Base-by-base conservation (phyloP, 2,888 invertebrate genomes). In the Drosophila multiciliata region DNA sequence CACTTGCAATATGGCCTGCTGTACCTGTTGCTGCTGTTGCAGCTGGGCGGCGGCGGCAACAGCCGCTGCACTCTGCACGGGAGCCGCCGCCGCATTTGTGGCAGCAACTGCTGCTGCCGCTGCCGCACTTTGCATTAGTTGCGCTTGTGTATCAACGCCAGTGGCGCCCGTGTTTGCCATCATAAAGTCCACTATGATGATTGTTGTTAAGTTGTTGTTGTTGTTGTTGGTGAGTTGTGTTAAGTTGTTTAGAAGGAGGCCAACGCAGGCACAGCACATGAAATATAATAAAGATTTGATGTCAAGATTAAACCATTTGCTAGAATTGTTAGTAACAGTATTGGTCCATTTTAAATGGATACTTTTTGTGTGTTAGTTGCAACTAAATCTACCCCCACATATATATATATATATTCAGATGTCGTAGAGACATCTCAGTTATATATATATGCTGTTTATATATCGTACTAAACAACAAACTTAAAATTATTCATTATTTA, bases 101-200 rank as follows among this genome's bases (percentile, higher is more conserved):
- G 91, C 90, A 67, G 92, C 89, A 78, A 92, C 89, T 64, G 92
- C 82, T 45, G 90, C 90, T 40, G 92, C 83, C 75, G 92, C 79
- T 62, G 91, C 85, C 70, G 92, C 71, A 72, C 78, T 90, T 81
- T 92, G 81, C 87, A 91, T 84, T 66, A 91, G 69, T 36, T 92
- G 88, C 54, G 92, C 80, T 73, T 92, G 91, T 67, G 90, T 90
- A 58, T 91, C 91, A 59, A 91, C 91, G 74, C 90, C 85, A 17
- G 87, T 81, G 85, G 91, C 82, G 80, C 92, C 89, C 62, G 91
- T 91, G 75, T 93, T 93, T 70, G 93, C 93, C 93, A 93, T 93
- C 90, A 92, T 93, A 82, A 91, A 92, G 78, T 92, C 92, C 91
- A 91, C 92, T 92, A 54, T 45, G 36, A 8, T 45, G 45, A 45